phyloP scores from a whole-genome alignment of 1,140 invertebrate genomes.

The Platyscapa corneri region DNA sequence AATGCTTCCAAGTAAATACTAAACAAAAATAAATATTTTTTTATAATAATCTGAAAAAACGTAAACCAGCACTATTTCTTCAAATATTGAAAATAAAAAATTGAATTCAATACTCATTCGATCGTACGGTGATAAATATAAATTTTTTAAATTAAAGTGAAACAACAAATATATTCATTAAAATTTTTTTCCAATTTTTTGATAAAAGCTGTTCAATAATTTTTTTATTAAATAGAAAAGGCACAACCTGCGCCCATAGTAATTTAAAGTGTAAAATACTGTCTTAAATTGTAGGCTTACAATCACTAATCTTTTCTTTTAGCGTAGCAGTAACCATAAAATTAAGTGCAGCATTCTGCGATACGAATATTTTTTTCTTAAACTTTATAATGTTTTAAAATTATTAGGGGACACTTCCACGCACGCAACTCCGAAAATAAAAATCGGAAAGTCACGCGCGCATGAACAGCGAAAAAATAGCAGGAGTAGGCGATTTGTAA shows the following conservation, averaged over 20 bases:
- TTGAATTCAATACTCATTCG: too few species aligned
- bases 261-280: conserved; percentile 14
- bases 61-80: too few species aligned
- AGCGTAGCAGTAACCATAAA: neutral
- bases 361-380: conserved; percentile 31
- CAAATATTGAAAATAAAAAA: too few species aligned
- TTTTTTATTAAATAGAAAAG: neutral
- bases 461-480: neutral
- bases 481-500: conserved; percentile 13
- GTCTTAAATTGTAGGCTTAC: neutral
- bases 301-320: neutral
- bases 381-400: conserved; percentile 45
- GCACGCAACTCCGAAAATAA: conserved; percentile 38
- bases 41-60: too few species aligned
- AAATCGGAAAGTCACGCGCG: conserved; percentile 25
- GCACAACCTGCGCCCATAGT: neutral
- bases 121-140: too few species aligned
- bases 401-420: neutral
- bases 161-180: too few species aligned
- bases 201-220: neutral
- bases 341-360: conserved; percentile 1
- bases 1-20: too few species aligned
- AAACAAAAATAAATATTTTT: too few species aligned
- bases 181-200: neutral
- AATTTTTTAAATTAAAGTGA: too few species aligned